Conservation (phyloP, 2,888 invertebrate species). For the Chymomyza procnemis region DNA sequence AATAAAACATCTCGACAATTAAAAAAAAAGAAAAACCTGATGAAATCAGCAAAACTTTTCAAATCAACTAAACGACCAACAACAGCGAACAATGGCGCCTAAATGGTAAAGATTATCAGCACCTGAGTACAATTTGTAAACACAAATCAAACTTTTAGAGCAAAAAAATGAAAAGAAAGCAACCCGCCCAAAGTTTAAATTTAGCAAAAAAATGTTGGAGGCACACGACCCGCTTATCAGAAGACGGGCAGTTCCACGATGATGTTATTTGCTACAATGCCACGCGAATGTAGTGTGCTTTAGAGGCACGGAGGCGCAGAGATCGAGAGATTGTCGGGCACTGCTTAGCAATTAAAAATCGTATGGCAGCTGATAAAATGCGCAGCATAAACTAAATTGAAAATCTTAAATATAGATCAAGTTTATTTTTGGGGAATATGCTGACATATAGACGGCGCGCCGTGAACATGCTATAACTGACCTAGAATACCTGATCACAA, state of each 20-base stretch:
- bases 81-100: constrained; percentile 31
- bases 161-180: not conserved
- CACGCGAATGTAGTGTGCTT: not conserved
- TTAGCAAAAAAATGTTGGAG: constrained; percentile 55
- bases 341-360: not conserved
- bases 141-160: not conserved
- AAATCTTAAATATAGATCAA: constrained; percentile 53
- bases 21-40: not conserved
- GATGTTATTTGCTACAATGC: not conserved
- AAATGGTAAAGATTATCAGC: constrained; percentile 34
- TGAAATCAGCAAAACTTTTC: constrained; percentile 21
- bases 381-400: constrained; percentile 63
- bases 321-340: not conserved
- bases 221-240: constrained; percentile 40
- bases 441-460: not conserved
- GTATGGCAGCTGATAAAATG: constrained; percentile 49
- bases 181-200: constrained; percentile 44
- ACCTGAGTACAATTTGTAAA: constrained; percentile 22
- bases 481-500: constrained; percentile 71
- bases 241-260: not conserved
- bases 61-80: constrained; percentile 34
- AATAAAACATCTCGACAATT: not conserved
- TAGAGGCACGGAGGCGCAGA: not conserved
- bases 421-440: constrained; percentile 51
- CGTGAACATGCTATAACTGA: constrained; percentile 62